A percentile compares a stretch with the other conserved stretches of the same genome.
These are phyloP conservation scores for Podotricha telesiphe DNA, from an alignment of 2,888 invertebrate genomes.

Conservation along the genomic window DNA sequence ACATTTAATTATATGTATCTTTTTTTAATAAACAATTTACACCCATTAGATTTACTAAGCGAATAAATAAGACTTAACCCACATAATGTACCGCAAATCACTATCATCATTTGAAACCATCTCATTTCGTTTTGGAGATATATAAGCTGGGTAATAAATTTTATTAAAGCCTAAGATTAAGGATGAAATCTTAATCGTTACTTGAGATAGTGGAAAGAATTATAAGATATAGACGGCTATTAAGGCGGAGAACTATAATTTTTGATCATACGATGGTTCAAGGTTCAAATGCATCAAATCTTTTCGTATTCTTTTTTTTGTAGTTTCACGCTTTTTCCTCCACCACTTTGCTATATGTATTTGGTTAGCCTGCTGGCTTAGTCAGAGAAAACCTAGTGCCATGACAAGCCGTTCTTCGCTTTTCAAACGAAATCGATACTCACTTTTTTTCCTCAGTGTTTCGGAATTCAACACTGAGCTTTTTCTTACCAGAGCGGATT, in stretches of 20 bases:
- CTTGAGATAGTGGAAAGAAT: constrained; percentile 32
- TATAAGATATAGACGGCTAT: not conserved
- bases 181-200: constrained; percentile 42
- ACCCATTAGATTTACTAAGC: not conserved
- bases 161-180: constrained; percentile 41
- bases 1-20: too few species aligned
- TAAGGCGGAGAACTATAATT: not conserved
- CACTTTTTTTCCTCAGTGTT: too few species aligned
- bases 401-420: too few species aligned
- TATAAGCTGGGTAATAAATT: constrained; percentile 48
- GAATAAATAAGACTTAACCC: constrained; percentile 27
- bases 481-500: too few species aligned
- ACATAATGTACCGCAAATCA: constrained; percentile 35
- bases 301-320: too few species aligned
- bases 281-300: not conserved
- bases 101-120: constrained; percentile 36
- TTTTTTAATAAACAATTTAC: too few species aligned
- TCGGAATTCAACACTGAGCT: too few species aligned
- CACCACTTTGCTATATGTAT: too few species aligned
- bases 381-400: too few species aligned
- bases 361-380: too few species aligned
- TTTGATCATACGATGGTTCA: not conserved
- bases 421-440: too few species aligned
- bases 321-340: too few species aligned
- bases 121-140: constrained; percentile 42